These are phyloP conservation scores for Physeter macrocephalus DNA, from an alignment of 2,113 vertebrate species.

Conservation along the genomic window DNA sequence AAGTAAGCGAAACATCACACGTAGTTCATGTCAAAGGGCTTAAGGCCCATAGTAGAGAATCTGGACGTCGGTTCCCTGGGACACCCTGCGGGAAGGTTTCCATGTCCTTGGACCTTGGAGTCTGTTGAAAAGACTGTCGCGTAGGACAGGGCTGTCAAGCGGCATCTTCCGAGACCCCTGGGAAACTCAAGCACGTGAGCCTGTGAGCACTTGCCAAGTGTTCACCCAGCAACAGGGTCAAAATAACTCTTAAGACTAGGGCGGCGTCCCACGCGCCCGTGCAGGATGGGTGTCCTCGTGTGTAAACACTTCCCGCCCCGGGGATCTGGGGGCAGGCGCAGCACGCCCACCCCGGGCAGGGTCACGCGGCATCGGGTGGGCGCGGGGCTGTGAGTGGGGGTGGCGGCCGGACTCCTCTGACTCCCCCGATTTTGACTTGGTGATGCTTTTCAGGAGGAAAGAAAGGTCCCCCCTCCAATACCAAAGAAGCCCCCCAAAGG, in stretches of 20 bases:
- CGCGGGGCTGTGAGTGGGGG: rapidly evolving
- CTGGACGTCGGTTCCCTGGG: not conserved
- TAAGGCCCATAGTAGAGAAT: not conserved
- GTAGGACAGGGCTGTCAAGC: rapidly evolving
- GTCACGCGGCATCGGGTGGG: not conserved
- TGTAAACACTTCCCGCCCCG: rapidly evolving
- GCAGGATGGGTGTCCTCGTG: not conserved
- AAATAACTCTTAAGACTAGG: rapidly evolving
- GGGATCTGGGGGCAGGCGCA: no score
- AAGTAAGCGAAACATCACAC: not conserved
- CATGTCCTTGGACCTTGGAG: rapidly evolving
- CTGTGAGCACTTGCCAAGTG: rapidly evolving
- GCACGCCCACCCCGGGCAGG: no score
- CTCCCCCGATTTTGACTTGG: not conserved
- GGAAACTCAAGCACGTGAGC: rapidly evolving
- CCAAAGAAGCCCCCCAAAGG: slow-evolving; percentile 98
- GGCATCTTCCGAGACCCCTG: not conserved
- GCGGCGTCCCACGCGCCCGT: rapidly evolving
- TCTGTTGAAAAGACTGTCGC: not conserved
- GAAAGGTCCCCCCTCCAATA: slow-evolving; percentile 92
- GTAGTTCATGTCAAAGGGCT: not conserved
- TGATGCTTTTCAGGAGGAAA: slow-evolving; percentile 84
- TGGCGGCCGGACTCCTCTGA: not conserved
- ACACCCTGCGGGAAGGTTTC: not conserved
- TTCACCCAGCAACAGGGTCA: no score